Evolutionary conservation across 1,140 invertebrate species (phyloP).

Genomic region (Daktulosphaira vitifoliae): DNA sequence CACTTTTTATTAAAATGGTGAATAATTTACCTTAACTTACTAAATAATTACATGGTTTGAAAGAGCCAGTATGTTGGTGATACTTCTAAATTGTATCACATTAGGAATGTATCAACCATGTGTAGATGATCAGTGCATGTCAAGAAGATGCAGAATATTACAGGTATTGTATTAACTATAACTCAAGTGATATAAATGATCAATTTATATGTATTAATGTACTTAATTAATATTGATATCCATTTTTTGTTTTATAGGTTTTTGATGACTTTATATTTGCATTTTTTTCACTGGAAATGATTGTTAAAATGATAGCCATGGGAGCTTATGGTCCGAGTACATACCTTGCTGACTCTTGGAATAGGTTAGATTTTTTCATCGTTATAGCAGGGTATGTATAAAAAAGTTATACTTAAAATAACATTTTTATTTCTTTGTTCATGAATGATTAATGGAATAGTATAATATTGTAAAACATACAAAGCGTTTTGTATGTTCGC

Average conservation of each 20-base stretch:
- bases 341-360: constrained; percentile 97
- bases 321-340: constrained; percentile 90
- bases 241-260: constrained; percentile 61
- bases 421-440: neutral
- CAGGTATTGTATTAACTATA: constrained; percentile 57
- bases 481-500: too few species aligned
- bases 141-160: constrained; percentile 85
- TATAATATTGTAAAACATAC: neutral
- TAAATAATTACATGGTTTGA: constrained; percentile 88
- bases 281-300: constrained; percentile 94
- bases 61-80: constrained; percentile 94
- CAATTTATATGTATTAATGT: too few species aligned
- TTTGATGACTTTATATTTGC: constrained; percentile 98
- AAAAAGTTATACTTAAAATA: neutral
- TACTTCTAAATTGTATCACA: constrained; percentile 96
- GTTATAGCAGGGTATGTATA: constrained; percentile 81
- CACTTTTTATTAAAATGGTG: constrained; percentile 28
- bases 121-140: constrained; percentile 85
- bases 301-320: constrained; percentile 98
- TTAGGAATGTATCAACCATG: constrained; percentile 99
- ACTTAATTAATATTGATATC: too few species aligned
- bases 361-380: constrained; percentile 96
- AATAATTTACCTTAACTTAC: constrained; percentile 58
- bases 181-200: too few species aligned
- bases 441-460: neutral